Percentiles rank a stretch among this genome's conserved stretches.
phyloP scores from a whole-genome alignment of 2,797 vertebrate species.

The Euthynnus affinis region DNA sequence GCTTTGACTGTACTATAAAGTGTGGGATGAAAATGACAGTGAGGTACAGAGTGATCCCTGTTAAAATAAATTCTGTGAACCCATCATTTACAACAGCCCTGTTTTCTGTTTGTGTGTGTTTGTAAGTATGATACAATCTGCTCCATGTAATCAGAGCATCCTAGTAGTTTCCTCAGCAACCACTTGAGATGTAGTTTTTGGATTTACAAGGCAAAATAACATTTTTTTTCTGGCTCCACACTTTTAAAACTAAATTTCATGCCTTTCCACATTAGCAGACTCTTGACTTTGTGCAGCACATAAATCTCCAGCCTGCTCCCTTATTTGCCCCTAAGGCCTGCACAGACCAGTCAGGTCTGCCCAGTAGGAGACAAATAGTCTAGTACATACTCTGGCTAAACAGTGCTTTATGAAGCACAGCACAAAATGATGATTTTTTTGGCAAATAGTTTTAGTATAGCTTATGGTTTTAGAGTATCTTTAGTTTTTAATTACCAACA shows the following conservation, averaged over 20 bases:
- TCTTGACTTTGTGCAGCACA: constrained; percentile 46
- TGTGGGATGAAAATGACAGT: background rate
- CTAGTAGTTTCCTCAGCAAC: constrained; percentile 39
- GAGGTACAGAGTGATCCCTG: constrained; percentile 7
- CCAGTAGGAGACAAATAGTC: constrained; percentile 11
- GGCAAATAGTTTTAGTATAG: too few relatives aligned
- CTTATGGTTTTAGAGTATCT: too few relatives aligned
- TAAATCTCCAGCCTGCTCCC: constrained; percentile 19
- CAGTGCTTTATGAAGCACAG: constrained; percentile 10
- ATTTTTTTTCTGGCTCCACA: constrained; percentile 44
- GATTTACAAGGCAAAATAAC: constrained; percentile 47
- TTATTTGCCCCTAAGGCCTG: constrained; percentile 30
- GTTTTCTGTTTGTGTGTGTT: background rate
- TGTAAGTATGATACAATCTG: constrained; percentile 5
- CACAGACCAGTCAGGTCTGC: constrained; percentile 9
- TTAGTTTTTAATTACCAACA: too few relatives aligned
- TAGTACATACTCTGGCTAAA: background rate
- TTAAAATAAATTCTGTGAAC: background rate
- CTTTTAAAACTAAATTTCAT: constrained; percentile 63
- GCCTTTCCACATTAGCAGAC: constrained; percentile 55
- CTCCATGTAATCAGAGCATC: constrained; percentile 41
- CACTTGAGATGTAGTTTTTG: constrained; percentile 50
- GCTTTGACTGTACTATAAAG: too few relatives aligned
- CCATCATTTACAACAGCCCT: background rate
- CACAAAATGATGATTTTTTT: too few relatives aligned